phyloP scores from a whole-genome alignment of 1,140 invertebrate species.

The Parapsyche elsis region DNA sequence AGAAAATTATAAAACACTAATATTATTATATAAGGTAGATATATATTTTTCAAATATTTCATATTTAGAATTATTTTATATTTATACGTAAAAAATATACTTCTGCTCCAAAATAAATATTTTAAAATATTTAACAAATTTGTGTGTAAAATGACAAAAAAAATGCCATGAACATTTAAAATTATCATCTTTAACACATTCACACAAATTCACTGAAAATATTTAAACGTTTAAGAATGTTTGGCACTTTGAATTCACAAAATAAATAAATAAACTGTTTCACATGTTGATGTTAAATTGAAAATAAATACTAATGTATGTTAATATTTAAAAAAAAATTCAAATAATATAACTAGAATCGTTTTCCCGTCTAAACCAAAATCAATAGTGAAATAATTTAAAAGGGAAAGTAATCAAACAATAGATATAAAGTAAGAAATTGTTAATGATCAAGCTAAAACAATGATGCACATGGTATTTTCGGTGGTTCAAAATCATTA shows the following conservation, averaged over 20 bases:
- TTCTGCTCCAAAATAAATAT: background rate
- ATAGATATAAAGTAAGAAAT: too few species aligned
- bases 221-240: slow-evolving; percentile 30
- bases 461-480: background rate
- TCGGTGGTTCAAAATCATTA: background rate
- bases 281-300: background rate
- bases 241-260: slow-evolving; percentile 56
- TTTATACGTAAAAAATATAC: background rate
- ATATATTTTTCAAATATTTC: background rate
- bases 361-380: too few species aligned
- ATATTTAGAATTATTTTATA: background rate
- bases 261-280: background rate
- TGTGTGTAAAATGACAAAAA: background rate
- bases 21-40: background rate
- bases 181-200: background rate
- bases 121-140: background rate
- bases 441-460: background rate
- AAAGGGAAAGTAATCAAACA: too few species aligned
- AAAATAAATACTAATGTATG: slow-evolving; percentile 40
- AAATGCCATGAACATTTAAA: background rate
- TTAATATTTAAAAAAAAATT: background rate
- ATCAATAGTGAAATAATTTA: too few species aligned
- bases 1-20: background rate
- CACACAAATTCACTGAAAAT: slow-evolving; percentile 19
- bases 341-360: background rate